phyloP scores from a whole-genome alignment of 2,888 invertebrate genomes.

The Conomelus anceps region DNA sequence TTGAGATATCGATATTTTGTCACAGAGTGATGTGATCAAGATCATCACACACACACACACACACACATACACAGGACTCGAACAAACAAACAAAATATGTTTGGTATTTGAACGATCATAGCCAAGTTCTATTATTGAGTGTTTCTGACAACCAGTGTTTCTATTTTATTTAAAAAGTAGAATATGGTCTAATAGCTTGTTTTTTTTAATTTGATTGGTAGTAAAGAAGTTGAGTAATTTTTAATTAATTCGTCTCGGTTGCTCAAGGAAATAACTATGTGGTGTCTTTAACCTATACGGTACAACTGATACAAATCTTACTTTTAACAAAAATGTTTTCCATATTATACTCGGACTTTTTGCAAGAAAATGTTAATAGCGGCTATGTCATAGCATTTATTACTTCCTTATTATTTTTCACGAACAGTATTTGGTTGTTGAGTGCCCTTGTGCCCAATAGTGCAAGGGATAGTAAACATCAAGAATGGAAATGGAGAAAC shows the following conservation, averaged over 20 bases:
- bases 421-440: slow-evolving; percentile 31
- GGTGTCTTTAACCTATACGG: not conserved
- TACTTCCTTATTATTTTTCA: slow-evolving; percentile 28
- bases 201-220: not conserved
- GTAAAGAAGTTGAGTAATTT: not conserved
- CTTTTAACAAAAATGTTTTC: not conserved
- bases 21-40: too few relatives aligned
- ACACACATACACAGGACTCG: too few relatives aligned
- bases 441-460: slow-evolving; percentile 28
- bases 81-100: too few relatives aligned
- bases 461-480: slow-evolving; percentile 32
- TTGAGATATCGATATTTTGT: too few relatives aligned
- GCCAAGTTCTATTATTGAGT: not conserved
- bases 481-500: slow-evolving; percentile 41
- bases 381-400: slow-evolving; percentile 27
- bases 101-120: not conserved
- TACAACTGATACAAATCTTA: not conserved
- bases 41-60: too few relatives aligned
- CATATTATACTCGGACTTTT: not conserved
- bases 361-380: slow-evolving; percentile 16
- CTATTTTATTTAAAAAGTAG: not conserved
- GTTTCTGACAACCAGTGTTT: not conserved
- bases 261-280: not conserved
- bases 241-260: not conserved
- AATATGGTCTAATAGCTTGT: not conserved